Base-by-base conservation (phyloP, 2,797 vertebrate species). In the Alectoris magna region DNA sequence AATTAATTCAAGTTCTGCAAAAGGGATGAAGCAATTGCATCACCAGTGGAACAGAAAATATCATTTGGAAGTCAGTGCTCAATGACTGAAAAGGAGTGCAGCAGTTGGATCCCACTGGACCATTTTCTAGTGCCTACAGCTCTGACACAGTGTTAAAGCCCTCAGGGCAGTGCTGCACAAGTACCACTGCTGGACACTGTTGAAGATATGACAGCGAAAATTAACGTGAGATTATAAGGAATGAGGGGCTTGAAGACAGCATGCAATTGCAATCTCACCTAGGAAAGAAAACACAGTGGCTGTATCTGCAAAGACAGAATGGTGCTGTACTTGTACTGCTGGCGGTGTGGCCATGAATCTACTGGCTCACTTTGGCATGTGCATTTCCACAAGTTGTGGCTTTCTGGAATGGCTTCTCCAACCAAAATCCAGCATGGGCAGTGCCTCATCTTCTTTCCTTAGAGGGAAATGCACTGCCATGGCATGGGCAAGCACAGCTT, bases 1-100 rank as follows among this genome's bases (percentile, higher is more conserved):
- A 95, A 96, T 96, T 94, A 96, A 96, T 95, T 94, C 63, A 80
- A 92, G 71, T 51, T 74, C 51, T 90, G 80, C 90, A 74, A 67
- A 90, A 88, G 34, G 63, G 79, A 95, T 88, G 85, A 94, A 91
- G 90, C 11, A 81, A 78, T 88, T 26, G 23, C 62, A 92, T 88
- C 85, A 81, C 8, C 58, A 78, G 21, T 29, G 22, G 59, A 29
- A 88, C 1, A 9, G 55, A 49, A 77, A 38, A n/a, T 26, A 55
- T 53, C 44, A 82, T 66, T 29, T 75, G 5, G 9, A 31, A 70
- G 59, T 69, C 36, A 27, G 38, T 71, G 74, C 53, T 86, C 6
- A 10, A 19, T 67, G 70, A 4, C 3, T 44, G 56, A 74, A 53
- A 44, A 22, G 36, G 34, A 70, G 41, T 71, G 31, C 68, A 90